Percentiles rank a stretch among this genome's conserved stretches.
Conservation (phyloP, 2,797 vertebrate species). For the Naso thynnoides region DNA sequence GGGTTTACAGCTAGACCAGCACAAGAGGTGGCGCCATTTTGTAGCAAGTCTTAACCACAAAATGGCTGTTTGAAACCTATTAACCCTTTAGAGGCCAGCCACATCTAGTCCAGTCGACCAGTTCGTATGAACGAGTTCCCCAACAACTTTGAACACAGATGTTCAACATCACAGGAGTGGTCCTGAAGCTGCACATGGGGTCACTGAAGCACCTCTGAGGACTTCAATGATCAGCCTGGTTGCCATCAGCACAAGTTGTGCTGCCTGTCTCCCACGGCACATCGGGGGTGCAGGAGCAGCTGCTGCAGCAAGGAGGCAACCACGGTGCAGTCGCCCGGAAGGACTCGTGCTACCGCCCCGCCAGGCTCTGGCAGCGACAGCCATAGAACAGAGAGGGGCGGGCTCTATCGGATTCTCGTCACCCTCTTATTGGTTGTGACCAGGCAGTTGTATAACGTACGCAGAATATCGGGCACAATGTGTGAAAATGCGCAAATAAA, state of each 20-base stretch:
- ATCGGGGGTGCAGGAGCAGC: conserved; percentile 38
- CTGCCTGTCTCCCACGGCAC: conserved; percentile 10
- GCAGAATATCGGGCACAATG: conserved; percentile 57
- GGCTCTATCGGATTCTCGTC: conserved; percentile 39
- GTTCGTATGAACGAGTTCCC: not conserved
- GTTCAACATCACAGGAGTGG: not conserved
- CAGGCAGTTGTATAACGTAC: conserved; percentile 47
- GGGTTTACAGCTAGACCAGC: conserved; percentile 18
- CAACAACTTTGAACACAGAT: not conserved
- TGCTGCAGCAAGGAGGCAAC: conserved; percentile 47
- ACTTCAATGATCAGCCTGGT: conserved; percentile 4
- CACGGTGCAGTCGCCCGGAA: conserved; percentile 58
- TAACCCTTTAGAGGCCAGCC: conserved; percentile 69
- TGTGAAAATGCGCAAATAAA: conserved; percentile 68
- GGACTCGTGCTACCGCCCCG: conserved; percentile 41
- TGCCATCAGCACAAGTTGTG: not conserved
- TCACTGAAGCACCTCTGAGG: conserved; percentile 4
- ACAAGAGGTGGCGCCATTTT: conserved; percentile 71
- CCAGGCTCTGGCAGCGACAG: conserved; percentile 19
- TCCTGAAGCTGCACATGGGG: conserved; percentile 15
- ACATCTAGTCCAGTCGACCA: conserved; percentile 29
- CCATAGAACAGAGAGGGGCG: conserved; percentile 68
- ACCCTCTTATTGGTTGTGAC: conserved; percentile 68
- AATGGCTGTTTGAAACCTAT: conserved; percentile 70
- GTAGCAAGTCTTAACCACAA: conserved; percentile 57